Evolutionary conservation across 2,797 vertebrate species (phyloP).

Genomic region (Erethizon dorsatum): DNA sequence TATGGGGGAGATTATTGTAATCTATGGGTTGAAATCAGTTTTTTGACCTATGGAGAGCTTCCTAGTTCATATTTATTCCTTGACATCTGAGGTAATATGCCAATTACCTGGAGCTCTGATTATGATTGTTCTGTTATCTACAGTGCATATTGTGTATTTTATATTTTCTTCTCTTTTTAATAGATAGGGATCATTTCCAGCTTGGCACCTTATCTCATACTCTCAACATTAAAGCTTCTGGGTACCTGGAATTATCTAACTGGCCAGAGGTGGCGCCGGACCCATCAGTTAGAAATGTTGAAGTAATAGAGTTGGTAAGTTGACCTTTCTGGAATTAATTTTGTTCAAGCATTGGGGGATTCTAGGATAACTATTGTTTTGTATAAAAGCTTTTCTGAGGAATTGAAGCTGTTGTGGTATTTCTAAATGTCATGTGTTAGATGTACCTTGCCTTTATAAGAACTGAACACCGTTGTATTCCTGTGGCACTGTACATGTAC

Average conservation of each 20-base stretch:
- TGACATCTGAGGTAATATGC: constrained; percentile 93
- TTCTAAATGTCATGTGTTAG: constrained; percentile 73
- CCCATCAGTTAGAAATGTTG: constrained; percentile 96
- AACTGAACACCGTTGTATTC: constrained; percentile 50
- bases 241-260: constrained; percentile 97
- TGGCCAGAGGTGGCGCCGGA: constrained; percentile 97
- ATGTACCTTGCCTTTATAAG: not conserved
- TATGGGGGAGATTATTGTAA: constrained; percentile 93
- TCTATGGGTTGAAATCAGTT: constrained; percentile 94
- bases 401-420: constrained; percentile 61
- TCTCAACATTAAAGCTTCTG: constrained; percentile 93
- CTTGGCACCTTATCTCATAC: constrained; percentile 98
- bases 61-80: constrained; percentile 92
- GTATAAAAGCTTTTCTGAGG: constrained; percentile 60
- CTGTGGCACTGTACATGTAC: constrained; percentile 19
- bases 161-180: constrained; percentile 86
- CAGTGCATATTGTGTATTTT: constrained; percentile 86
- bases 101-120: constrained; percentile 91
- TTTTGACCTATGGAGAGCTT: constrained; percentile 92
- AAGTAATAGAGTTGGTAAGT: constrained; percentile 94
- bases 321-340: constrained; percentile 84
- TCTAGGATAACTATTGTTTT: constrained; percentile 69
- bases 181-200: constrained; percentile 98
- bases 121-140: constrained; percentile 88
- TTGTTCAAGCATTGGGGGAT: constrained; percentile 29